Percentiles rank a stretch among this genome's conserved stretches.
These are phyloP conservation scores for Anisognathus igniventris DNA, from an alignment of 2,797 vertebrate species.

Conservation along the genomic window DNA sequence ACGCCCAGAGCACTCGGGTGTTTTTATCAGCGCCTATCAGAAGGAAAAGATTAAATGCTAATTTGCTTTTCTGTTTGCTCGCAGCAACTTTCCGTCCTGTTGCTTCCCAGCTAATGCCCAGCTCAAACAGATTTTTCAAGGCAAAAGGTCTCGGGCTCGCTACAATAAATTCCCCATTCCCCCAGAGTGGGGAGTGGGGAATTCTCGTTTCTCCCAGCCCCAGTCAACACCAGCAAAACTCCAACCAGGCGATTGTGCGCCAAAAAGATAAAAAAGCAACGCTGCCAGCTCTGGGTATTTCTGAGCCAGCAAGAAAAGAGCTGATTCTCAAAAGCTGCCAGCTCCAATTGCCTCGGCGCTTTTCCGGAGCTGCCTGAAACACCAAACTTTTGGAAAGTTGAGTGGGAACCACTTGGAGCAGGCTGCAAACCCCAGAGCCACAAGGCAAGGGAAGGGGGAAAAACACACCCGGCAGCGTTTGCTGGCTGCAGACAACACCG, in stretches of 20 bases:
- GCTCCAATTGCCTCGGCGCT: background rate
- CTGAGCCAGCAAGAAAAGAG: background rate
- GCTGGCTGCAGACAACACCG: background rate
- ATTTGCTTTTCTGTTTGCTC: constrained; percentile 40
- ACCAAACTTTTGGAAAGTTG: constrained; percentile 34
- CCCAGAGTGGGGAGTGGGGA: background rate
- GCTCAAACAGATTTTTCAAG: background rate
- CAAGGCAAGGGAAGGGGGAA: background rate
- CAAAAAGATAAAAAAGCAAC: background rate
- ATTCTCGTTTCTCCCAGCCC: background rate
- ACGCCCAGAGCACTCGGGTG: background rate
- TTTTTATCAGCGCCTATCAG: background rate
- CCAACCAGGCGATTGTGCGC: background rate
- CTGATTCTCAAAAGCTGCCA: background rate
- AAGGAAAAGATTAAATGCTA: background rate
- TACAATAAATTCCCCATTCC: background rate
- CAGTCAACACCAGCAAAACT: background rate
- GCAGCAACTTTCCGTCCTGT: background rate
- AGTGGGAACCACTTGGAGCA: background rate
- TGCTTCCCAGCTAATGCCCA: background rate
- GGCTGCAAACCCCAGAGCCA: background rate
- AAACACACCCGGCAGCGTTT: background rate
- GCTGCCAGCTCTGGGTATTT: background rate
- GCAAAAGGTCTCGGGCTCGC: background rate
- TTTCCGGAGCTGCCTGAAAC: background rate